phyloP scores from a whole-genome alignment of 2,797 vertebrate genomes.

The Lycodopsis pacificus region DNA sequence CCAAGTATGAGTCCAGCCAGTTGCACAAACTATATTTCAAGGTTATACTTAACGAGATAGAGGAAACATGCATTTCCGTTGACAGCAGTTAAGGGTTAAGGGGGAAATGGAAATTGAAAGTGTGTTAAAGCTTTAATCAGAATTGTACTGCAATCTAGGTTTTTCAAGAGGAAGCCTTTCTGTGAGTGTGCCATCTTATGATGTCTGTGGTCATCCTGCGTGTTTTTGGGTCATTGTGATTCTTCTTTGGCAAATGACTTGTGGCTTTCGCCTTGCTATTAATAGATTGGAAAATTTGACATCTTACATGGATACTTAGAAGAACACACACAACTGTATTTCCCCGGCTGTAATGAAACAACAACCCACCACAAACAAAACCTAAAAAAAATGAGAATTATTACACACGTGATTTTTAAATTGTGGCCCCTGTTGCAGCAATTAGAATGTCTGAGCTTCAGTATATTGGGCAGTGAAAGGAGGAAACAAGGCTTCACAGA shows the following conservation, averaged over 20 bases:
- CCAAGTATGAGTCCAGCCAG: not conserved
- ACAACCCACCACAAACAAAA: not conserved
- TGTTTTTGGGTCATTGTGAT: not conserved
- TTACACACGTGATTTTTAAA: not conserved
- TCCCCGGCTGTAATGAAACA: not conserved
- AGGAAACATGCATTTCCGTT: constrained; percentile 34
- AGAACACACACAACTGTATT: not conserved
- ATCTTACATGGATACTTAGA: no score
- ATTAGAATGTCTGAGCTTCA: not conserved
- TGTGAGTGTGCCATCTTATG: not conserved
- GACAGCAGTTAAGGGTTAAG: no score
- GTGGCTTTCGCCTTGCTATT: not conserved
- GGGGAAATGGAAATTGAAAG: constrained; percentile 45
- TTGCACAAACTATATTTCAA: constrained; percentile 12
- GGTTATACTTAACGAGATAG: not conserved
- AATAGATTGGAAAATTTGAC: not conserved
- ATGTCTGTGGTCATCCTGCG: not conserved
- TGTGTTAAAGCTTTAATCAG: not conserved
- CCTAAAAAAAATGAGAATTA: not conserved
- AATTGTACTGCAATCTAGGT: constrained; percentile 24
- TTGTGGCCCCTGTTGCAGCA: not conserved
- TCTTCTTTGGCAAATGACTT: not conserved
- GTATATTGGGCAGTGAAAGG: not conserved
- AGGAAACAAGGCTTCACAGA: not conserved
- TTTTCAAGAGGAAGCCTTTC: not conserved